Evolutionary conservation across 2,888 invertebrate genomes (phyloP).

Genomic region (Prosopocoilus inquinatus): DNA sequence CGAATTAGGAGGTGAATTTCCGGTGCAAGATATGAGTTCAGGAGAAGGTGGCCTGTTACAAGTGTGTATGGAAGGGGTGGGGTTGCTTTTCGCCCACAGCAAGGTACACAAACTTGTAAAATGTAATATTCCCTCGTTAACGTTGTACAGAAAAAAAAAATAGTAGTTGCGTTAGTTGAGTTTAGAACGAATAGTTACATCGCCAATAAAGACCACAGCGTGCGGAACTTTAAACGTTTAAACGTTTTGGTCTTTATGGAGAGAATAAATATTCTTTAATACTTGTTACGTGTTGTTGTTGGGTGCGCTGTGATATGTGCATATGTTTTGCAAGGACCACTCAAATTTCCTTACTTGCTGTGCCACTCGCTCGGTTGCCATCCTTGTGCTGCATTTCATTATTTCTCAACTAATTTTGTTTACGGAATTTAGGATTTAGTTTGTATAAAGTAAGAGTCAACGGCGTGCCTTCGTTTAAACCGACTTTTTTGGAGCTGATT

Average conservation of each 20-base stretch:
- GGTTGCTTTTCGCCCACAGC: constrained; percentile 97
- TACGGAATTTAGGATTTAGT: constrained; percentile 11
- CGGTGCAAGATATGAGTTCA: constrained; percentile 94
- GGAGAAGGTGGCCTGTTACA: constrained; percentile 96
- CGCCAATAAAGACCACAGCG: not conserved
- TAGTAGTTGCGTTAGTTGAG: not conserved
- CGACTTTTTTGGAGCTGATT: constrained; percentile 35
- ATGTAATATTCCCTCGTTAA: not conserved
- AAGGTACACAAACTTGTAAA: constrained; percentile 68
- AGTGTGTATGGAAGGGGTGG: constrained; percentile 99
- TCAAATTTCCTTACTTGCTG: constrained; percentile 66
- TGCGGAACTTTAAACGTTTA: not conserved
- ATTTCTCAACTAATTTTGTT: constrained; percentile 5
- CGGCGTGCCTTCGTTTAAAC: constrained; percentile 33
- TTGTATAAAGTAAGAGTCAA: constrained; percentile 19
- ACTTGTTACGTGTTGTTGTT: constrained; percentile 50
- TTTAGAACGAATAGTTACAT: not conserved
- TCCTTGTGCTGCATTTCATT: constrained; percentile 38
- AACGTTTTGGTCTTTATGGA: not conserved
- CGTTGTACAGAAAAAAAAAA: not conserved
- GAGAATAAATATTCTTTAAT: constrained; percentile 24
- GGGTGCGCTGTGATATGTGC: constrained; percentile 52
- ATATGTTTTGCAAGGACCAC: constrained; percentile 73
- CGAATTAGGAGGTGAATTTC: constrained; percentile 93
- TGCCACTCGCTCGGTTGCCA: constrained; percentile 51